These are phyloP conservation scores for Steromphala cineraria DNA, from an alignment of 2,888 invertebrate genomes.

Conservation along the genomic window DNA sequence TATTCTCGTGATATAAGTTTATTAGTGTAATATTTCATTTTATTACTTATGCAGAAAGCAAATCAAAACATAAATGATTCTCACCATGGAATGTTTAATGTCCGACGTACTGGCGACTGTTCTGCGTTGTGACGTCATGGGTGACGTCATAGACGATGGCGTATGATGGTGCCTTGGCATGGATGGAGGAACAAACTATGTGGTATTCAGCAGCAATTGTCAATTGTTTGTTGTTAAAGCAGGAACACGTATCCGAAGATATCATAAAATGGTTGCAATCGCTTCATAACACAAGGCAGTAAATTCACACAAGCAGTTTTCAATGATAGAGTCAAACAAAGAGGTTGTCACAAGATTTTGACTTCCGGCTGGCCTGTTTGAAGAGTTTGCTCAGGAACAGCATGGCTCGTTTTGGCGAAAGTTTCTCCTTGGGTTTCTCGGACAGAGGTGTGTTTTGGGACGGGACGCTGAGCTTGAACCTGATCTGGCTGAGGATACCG, in stretches of 20 bases:
- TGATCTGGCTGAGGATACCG: constrained; percentile 91
- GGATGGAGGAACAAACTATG: background rate
- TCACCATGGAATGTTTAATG: background rate
- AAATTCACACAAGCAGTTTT: background rate
- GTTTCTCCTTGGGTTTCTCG: constrained; percentile 19
- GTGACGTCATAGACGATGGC: background rate
- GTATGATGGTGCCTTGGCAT: background rate
- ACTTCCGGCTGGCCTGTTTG: constrained; percentile 28
- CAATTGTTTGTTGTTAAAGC: background rate
- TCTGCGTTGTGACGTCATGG: too few relatives aligned
- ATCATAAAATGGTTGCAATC: background rate
- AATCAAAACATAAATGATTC: too few relatives aligned
- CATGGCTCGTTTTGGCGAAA: constrained; percentile 23
- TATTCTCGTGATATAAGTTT: too few relatives aligned
- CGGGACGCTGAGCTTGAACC: constrained; percentile 79
- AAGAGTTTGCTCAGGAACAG: constrained; percentile 29
- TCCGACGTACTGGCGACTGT: background rate
- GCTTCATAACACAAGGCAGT: constrained; percentile 3
- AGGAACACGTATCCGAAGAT: background rate
- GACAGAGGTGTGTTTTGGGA: constrained; percentile 14
- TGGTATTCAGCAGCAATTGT: constrained; percentile 1
- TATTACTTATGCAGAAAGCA: too few relatives aligned
- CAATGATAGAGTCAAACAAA: constrained; percentile 16
- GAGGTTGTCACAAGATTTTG: constrained; percentile 31
- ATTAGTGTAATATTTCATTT: too few relatives aligned